These are phyloP conservation scores for Leucoraja ocellata DNA, from an alignment of 2,797 vertebrate species.

Conservation along the genomic window DNA sequence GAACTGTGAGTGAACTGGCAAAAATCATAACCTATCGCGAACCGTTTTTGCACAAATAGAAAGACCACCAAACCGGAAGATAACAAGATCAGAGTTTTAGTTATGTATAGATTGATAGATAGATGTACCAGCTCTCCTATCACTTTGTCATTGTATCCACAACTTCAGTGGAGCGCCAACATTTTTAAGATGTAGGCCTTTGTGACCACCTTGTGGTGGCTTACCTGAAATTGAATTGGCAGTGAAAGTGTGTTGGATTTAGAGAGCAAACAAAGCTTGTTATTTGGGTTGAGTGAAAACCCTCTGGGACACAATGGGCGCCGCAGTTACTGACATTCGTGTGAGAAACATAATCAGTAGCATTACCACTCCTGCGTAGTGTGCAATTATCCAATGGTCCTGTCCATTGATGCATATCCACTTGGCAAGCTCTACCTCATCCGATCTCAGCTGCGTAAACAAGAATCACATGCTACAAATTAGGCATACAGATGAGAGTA, in stretches of 20 bases:
- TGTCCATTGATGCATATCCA: neutral
- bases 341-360: slow-evolving; percentile 9
- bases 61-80: too few species aligned
- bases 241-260: too few species aligned
- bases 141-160: neutral
- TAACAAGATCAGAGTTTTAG: too few species aligned
- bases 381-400: neutral
- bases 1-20: too few species aligned
- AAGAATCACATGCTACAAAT: neutral
- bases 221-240: neutral
- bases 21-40: too few species aligned
- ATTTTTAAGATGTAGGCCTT: neutral
- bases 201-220: neutral
- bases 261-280: neutral
- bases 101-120: too few species aligned
- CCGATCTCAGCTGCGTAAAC: neutral
- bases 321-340: neutral
- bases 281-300: neutral
- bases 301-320: neutral
- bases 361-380: neutral
- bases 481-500: neutral
- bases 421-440: neutral
- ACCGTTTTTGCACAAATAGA: too few species aligned
- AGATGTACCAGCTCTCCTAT: neutral
- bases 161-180: neutral